Base-by-base conservation (phyloP, 35 echinoderm and acorn worm species). In the Chiridota heheva region DNA sequence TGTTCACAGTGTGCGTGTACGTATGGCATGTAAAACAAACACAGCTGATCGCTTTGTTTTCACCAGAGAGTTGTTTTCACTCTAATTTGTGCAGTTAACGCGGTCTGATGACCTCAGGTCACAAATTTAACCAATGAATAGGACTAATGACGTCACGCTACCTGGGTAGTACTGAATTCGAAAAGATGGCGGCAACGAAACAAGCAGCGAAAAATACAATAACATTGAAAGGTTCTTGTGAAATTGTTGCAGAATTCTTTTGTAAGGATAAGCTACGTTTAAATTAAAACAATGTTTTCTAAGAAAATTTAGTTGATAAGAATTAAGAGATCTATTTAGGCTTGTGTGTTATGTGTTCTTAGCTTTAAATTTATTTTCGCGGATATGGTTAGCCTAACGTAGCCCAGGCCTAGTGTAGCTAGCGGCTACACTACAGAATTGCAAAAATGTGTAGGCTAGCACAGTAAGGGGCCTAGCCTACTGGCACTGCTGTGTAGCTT, bases 211-310 rank as follows among this genome's bases (percentile, higher is more conserved):
- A 92, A 73, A 70, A 81, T 65, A 86, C 76, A 18, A 92, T 92
- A 30, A 92, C 90, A 6, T 69, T 92, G 67, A 82, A 76, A 67
- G 90, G 90, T 22, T 92, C 90, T 2, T 81, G 82, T 63, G 82
- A 92, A 82, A 92, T 73, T 8, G 90, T 91, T 27, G 77, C 90
- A 16, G 90, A 92, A 55, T 92, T 92, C 59, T 92, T 92, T 40
- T 73, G 90, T 92, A 77, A 92, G 83, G 73, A 78, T 3, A 17
- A 4, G 2, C 13, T 15, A 27, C 5, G 5, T 32, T 40, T 82
- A 36, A 47, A 32, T 2, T 45, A 29, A 4, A 2, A 8, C 24
- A 83, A 43, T 7, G 7, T 51, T 44, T 32, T 38, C 3, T 7
- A 18, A 16, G 22, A 20, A 15, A 3, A 39, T 36, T 72, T 5